Evolutionary conservation across 2,888 invertebrate species (phyloP).

Genomic region (Rhingia campestris): DNA sequence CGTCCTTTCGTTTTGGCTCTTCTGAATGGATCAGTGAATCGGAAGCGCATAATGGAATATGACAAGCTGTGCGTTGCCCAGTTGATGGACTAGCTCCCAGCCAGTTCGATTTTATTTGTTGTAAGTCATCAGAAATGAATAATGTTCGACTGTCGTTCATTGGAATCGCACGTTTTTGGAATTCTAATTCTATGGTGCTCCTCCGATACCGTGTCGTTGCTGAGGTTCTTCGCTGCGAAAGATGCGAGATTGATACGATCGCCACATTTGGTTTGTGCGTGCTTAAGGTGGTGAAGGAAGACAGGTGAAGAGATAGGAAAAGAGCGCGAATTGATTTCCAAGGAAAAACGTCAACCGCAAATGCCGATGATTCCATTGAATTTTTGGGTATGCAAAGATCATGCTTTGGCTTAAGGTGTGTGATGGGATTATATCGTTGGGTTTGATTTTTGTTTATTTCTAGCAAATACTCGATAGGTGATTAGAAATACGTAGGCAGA

Average conservation of each 20-base stretch:
- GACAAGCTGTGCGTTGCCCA: conserved; percentile 69
- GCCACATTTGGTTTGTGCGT: conserved; percentile 46
- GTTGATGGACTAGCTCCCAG: conserved; percentile 72
- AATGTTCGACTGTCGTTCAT: conserved; percentile 70
- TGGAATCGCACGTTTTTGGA: conserved; percentile 69
- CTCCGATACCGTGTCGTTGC: conserved; percentile 3
- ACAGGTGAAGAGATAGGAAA: background rate
- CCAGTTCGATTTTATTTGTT: conserved; percentile 60
- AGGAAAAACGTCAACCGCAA: conserved; percentile 54
- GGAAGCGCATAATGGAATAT: conserved; percentile 73
- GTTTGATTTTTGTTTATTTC: no score
- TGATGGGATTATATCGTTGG: no score
- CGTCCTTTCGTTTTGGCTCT: conserved; percentile 43
- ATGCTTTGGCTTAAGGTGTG: background rate
- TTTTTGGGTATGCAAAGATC: conserved; percentile 35
- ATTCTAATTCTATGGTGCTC: conserved; percentile 46
- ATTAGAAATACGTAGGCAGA: no score
- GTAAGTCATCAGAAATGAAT: conserved; percentile 69
- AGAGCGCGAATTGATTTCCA: conserved; percentile 34
- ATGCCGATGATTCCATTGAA: conserved; percentile 58
- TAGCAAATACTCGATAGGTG: no score
- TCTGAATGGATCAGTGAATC: conserved; percentile 71
- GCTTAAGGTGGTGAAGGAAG: background rate
- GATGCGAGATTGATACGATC: conserved; percentile 57
- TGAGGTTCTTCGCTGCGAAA: conserved; percentile 28